These are phyloP conservation scores for Nemurella pictetii DNA, from an alignment of 2,888 invertebrate species.

Conservation along the genomic window DNA sequence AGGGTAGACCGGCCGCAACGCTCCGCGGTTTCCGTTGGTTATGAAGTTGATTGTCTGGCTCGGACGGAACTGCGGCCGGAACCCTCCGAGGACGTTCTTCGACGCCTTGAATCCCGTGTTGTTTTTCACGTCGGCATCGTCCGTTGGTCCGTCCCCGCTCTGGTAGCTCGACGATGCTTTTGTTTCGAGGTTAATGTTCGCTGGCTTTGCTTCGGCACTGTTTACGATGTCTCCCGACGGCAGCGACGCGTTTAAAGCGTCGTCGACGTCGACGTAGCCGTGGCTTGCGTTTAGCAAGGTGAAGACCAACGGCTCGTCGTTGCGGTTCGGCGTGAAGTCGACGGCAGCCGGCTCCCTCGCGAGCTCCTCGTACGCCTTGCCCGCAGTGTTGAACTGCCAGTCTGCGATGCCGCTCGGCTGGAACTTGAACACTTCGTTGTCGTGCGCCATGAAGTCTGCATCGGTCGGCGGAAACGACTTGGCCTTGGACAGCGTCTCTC, in stretches of 20 bases:
- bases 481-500: no score
- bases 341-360: not conserved
- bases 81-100: not conserved
- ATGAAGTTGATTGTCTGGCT: not conserved
- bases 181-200: not conserved
- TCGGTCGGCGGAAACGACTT: not conserved
- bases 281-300: no score
- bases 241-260: no score
- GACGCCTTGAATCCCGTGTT: not conserved
- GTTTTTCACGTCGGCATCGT: no score
- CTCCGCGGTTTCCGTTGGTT: not conserved
- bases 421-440: not conserved
- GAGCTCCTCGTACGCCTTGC: not conserved
- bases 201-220: no score
- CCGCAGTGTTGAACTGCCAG: not conserved
- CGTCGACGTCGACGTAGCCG: no score
- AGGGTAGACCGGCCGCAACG: not conserved
- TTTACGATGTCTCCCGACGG: no score
- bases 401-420: not conserved
- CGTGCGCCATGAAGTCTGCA: not conserved
- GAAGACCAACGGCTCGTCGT: not conserved
- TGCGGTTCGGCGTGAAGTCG: not conserved
- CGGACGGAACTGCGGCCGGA: not conserved
- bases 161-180: not conserved
- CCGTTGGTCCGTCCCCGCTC: not conserved